These are phyloP conservation scores for Amblyteles armatorius DNA, from an alignment of 2,888 invertebrate genomes.

Conservation along the genomic window DNA sequence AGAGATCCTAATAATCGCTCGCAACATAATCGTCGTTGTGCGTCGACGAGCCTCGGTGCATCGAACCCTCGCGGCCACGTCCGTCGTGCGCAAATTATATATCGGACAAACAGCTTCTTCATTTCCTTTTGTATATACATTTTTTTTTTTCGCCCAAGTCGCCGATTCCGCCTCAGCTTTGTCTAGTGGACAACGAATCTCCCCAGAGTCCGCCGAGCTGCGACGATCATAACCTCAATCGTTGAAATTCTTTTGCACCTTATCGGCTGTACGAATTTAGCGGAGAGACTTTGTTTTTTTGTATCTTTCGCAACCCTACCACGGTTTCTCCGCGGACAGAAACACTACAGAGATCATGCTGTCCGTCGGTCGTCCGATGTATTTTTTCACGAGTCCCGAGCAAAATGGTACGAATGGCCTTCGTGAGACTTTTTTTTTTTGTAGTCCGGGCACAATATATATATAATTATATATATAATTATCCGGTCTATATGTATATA, in stretches of 20 bases:
- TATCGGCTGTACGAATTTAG: not conserved
- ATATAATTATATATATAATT: too few relatives aligned
- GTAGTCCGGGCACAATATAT: not conserved
- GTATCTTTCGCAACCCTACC: not conserved
- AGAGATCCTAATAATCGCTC: constrained; percentile 27
- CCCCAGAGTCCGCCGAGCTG: not conserved
- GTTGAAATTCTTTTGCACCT: not conserved
- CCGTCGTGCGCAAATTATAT: constrained; percentile 6
- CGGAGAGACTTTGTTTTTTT: not conserved
- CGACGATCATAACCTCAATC: constrained; percentile 19
- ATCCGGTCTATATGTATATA: too few relatives aligned
- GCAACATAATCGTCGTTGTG: constrained; percentile 29
- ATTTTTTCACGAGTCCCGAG: constrained; percentile 42
- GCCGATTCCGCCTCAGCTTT: not conserved
- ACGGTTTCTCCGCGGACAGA: constrained; percentile 8
- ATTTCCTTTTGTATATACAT: not conserved
- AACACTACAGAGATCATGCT: constrained; percentile 48
- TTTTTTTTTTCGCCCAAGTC: not conserved
- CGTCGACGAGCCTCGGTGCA: constrained; percentile 40
- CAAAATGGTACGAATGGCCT: constrained; percentile 60
- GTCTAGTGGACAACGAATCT: not conserved
- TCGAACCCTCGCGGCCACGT: constrained; percentile 52
- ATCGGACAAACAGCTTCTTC: constrained; percentile 12
- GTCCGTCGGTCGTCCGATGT: constrained; percentile 49
- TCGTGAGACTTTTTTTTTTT: not conserved